Percentiles rank a stretch among this genome's conserved stretches.
Conservation (phyloP, 2,888 invertebrate genomes). For the Brachyptera risi region DNA sequence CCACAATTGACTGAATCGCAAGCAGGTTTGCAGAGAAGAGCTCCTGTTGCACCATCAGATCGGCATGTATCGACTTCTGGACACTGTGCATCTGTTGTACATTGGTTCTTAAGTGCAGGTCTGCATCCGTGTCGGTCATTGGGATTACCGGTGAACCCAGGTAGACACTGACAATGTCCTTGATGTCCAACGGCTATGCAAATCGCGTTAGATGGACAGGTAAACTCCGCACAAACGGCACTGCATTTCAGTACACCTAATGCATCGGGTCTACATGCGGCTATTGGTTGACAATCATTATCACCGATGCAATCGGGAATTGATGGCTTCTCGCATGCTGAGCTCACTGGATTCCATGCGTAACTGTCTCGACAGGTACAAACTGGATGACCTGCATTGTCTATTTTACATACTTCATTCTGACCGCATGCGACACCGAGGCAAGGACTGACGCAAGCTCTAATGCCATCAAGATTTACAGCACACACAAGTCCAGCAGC, state of each 20-base stretch:
- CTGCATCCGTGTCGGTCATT: conserved; percentile 86
- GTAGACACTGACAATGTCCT: conserved; percentile 77
- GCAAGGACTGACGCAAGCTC: conserved; percentile 74
- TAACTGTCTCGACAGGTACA: conserved; percentile 77
- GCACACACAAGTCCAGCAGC: conserved; percentile 65
- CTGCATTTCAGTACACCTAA: conserved; percentile 80
- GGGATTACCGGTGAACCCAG: conserved; percentile 83
- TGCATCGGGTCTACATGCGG: conserved; percentile 77
- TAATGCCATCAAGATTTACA: conserved; percentile 57
- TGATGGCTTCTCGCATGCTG: conserved; percentile 80
- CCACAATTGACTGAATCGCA: conserved; percentile 77
- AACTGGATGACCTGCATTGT: conserved; percentile 61
- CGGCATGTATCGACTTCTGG: conserved; percentile 76
- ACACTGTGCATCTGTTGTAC: conserved; percentile 76
- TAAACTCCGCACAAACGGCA: conserved; percentile 72
- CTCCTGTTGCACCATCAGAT: conserved; percentile 52
- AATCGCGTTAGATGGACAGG: conserved; percentile 78
- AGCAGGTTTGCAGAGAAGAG: conserved; percentile 67
- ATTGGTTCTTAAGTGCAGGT: conserved; percentile 66
- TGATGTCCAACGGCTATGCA: conserved; percentile 70
- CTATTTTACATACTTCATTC: conserved; percentile 73
- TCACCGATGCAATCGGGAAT: conserved; percentile 74
- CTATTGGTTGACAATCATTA: conserved; percentile 63
- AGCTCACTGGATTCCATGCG: conserved; percentile 78
- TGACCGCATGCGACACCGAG: conserved; percentile 74